These are phyloP conservation scores for Luscinia megarhynchos DNA, from an alignment of 2,797 vertebrate genomes.

Conservation along the genomic window DNA sequence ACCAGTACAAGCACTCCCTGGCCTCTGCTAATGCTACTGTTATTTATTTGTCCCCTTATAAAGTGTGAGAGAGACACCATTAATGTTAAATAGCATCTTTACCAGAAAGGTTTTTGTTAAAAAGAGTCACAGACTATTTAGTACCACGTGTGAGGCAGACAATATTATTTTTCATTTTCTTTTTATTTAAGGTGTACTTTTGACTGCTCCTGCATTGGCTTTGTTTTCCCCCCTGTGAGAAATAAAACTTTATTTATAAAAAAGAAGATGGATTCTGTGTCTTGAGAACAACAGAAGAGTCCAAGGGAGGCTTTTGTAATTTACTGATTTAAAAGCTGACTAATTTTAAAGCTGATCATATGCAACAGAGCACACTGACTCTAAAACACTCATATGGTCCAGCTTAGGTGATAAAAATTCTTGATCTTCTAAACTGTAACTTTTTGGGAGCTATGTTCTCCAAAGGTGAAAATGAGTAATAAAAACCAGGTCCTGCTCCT, in stretches of 20 bases:
- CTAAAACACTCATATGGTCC: not conserved
- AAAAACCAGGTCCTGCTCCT: not conserved
- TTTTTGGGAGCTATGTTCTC: not conserved
- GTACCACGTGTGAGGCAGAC: not conserved
- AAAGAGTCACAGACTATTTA: not conserved
- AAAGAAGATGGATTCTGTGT: not conserved
- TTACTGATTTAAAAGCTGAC: not conserved
- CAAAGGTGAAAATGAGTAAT: conserved; percentile 15
- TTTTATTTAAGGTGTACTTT: not conserved
- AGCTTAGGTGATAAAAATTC: not conserved
- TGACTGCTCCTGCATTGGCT: not conserved
- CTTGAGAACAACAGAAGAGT: not conserved
- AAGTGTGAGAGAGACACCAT: not conserved
- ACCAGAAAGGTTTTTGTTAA: not conserved
- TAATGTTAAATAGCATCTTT: not conserved
- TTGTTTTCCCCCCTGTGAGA: not conserved
- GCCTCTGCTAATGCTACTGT: not conserved
- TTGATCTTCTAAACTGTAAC: conserved; percentile 9
- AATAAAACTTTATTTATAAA: not conserved
- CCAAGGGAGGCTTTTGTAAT: not conserved
- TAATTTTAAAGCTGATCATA: not conserved
- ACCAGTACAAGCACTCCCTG: not conserved
- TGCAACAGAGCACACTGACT: not conserved
- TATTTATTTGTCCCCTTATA: not conserved
- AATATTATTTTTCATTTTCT: not conserved